Evolutionary conservation across 2,888 invertebrate genomes (phyloP).

Genomic region (Tenthredo notha): DNA sequence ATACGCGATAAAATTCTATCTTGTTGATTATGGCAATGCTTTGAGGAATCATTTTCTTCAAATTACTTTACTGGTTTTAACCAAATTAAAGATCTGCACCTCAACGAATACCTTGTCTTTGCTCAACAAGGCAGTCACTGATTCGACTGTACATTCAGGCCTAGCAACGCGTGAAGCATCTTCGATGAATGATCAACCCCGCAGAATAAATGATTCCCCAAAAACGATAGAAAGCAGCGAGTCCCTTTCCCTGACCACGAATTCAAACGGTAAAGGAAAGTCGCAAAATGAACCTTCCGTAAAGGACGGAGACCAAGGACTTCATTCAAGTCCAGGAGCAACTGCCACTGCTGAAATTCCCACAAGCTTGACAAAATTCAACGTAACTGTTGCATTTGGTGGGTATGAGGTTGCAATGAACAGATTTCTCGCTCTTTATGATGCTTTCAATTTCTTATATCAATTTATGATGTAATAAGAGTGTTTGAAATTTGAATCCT

Average conservation of each 20-base stretch:
- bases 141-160: neutral
- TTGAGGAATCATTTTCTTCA: neutral
- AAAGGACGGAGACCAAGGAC: neutral
- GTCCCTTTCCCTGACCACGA: neutral
- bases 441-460: neutral
- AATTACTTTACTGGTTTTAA: neutral
- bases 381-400: conserved; percentile 5
- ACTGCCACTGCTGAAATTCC: neutral
- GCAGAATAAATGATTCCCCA: neutral
- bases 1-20: neutral
- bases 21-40: neutral
- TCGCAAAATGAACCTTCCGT: neutral
- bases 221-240: neutral
- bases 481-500: neutral
- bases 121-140: neutral
- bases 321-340: neutral
- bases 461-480: neutral
- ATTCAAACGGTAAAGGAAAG: neutral
- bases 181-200: conserved; percentile 32
- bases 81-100: neutral
- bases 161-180: conserved; percentile 19
- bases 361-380: conserved; percentile 3
- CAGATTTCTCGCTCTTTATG: neutral
- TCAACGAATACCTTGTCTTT: neutral
- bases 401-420: neutral